Conservation (phyloP, 2,888 invertebrate genomes). For the Atherix ibis region DNA sequence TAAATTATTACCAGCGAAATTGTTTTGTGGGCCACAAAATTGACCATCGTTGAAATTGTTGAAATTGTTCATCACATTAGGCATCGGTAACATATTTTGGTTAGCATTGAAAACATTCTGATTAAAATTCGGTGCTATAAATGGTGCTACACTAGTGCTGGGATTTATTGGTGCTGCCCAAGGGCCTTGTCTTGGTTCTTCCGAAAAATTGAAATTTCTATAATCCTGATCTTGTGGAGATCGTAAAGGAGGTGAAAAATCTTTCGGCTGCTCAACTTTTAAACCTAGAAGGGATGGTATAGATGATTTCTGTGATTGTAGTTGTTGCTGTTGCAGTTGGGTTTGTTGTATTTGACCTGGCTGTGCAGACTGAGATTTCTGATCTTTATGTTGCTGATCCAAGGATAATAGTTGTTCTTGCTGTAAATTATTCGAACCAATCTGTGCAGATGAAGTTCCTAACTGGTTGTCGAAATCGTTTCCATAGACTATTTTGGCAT, state of each 20-base stretch:
- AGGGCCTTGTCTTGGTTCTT: conserved; percentile 10
- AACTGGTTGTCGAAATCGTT: conserved; percentile 10
- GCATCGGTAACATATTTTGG: background rate
- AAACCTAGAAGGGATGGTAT: conserved; percentile 22
- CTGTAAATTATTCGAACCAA: no score
- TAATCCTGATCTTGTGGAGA: conserved; percentile 10
- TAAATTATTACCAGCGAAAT: conserved; percentile 5
- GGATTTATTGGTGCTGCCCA: conserved; percentile 11
- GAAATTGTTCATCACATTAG: conserved; percentile 3
- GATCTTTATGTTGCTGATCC: no score
- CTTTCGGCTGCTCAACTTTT: conserved; percentile 21
- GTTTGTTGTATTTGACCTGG: conserved; percentile 8
- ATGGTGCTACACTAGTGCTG: conserved; percentile 7
- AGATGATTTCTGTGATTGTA: conserved; percentile 18
- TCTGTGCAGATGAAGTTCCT: background rate
- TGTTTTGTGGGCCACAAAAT: conserved; percentile 5
- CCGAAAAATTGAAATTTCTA: conserved; percentile 9
- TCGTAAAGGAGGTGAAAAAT: conserved; percentile 5
- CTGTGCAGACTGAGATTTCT: background rate
- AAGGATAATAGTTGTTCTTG: no score
- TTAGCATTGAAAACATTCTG: background rate
- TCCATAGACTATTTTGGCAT: conserved; percentile 24
- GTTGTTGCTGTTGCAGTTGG: conserved; percentile 1
- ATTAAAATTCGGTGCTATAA: background rate
- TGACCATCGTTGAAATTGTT: conserved; percentile 8